Evolutionary conservation across 2,888 invertebrate genomes (phyloP).

Genomic region (Mythimna impura): DNA sequence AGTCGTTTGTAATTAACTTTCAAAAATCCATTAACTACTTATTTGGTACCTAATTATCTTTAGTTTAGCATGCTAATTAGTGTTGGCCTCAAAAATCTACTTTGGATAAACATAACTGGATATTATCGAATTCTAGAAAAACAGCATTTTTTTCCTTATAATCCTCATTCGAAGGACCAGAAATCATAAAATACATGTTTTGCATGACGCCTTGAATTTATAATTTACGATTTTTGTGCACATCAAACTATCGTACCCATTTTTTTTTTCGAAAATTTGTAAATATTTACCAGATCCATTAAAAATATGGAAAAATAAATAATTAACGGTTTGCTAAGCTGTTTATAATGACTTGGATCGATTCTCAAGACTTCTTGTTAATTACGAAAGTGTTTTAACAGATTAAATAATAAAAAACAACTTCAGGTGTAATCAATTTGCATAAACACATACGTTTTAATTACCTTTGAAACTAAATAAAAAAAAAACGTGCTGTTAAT

Average conservation of each 20-base stretch:
- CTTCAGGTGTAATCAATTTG: constrained; percentile 28
- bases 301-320: constrained; percentile 41
- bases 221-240: background rate
- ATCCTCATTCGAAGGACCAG: background rate
- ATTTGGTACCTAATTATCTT: too few species aligned
- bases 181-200: constrained; percentile 22
- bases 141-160: background rate
- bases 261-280: background rate
- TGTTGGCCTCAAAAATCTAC: background rate
- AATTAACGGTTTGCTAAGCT: constrained; percentile 11
- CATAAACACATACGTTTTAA: constrained; percentile 43
- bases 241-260: background rate
- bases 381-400: constrained; percentile 37
- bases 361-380: constrained; percentile 39
- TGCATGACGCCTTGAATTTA: background rate
- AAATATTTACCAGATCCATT: constrained; percentile 4
- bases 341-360: constrained; percentile 31
- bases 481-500: constrained; percentile 24
- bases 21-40: too few species aligned
- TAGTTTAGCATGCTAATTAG: background rate
- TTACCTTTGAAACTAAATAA: constrained; percentile 10
- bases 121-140: constrained; percentile 15
- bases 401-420: constrained; percentile 34
- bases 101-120: background rate
- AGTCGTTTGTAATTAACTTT: too few species aligned